Conservation (phyloP, 2,113 vertebrate genomes). For the human region DNA sequence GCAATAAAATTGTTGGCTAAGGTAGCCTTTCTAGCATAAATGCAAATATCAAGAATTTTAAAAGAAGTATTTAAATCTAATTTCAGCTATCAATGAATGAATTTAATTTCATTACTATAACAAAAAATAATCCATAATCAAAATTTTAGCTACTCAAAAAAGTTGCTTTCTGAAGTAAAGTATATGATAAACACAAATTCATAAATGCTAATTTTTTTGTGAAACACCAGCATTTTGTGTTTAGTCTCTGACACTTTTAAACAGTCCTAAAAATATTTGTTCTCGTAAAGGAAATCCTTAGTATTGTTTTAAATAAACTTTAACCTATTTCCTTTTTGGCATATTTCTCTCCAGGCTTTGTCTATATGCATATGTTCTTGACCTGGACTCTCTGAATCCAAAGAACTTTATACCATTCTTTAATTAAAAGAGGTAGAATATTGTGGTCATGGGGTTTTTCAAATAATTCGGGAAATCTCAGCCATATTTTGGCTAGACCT, state of each 20-base stretch:
- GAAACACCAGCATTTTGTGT: not conserved
- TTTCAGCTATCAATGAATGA: not conserved
- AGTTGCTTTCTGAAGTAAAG: constrained; percentile 14
- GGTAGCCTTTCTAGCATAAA: not conserved
- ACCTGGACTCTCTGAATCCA: not conserved
- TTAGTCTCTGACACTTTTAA: not conserved
- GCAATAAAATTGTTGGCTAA: not conserved
- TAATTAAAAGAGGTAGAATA: not conserved
- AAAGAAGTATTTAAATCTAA: not conserved
- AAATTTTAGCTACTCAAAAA: not conserved
- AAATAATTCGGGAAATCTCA: not conserved
- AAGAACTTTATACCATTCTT: not conserved
- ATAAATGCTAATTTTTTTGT: not conserved
- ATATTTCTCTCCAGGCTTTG: not conserved
- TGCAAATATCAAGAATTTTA: constrained; percentile 6
- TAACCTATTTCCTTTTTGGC: not conserved
- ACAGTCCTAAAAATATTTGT: not conserved
- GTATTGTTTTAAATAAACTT: not conserved
- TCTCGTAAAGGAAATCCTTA: not conserved
- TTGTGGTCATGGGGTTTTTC: not conserved
- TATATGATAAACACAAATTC: not conserved
- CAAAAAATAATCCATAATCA: not conserved
- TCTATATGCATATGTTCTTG: not conserved
- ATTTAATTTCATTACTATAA: not conserved
- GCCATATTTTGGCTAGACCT: not conserved